phyloP scores from a whole-genome alignment of 2,113 vertebrate species.

The Dicerorhinus sumatrensis region DNA sequence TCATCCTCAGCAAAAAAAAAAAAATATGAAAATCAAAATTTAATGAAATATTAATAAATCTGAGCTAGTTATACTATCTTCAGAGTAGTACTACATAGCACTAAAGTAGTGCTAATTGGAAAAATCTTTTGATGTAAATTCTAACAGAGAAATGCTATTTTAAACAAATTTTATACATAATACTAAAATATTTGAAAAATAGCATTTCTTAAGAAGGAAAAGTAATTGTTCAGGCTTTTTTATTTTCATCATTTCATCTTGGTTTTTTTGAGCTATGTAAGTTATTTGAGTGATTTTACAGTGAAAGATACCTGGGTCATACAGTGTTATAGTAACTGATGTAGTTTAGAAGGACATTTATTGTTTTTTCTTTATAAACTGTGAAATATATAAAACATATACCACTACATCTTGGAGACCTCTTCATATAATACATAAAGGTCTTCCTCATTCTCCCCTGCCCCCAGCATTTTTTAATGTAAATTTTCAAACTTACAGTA shows the following conservation, averaged over 20 bases:
- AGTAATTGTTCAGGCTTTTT: not conserved
- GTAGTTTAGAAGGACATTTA: not conserved
- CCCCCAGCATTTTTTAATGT: not conserved
- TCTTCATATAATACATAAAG: not conserved
- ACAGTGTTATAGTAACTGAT: not conserved
- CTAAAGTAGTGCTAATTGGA: not conserved
- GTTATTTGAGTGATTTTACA: not conserved
- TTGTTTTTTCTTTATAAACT: conserved; percentile 38
- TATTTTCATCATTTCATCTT: not conserved
- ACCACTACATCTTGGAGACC: not conserved
- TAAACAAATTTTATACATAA: not conserved
- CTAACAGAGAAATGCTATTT: conserved; percentile 2
- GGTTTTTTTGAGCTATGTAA: not conserved
- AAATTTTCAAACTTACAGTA: not conserved
- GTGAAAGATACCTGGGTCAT: not conserved
- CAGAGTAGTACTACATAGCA: not conserved
- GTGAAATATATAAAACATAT: not conserved
- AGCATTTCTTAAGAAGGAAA: not conserved
- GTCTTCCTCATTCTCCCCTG: not conserved
- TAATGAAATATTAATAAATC: not conserved
- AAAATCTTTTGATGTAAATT: not conserved
- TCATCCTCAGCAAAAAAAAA: no score
- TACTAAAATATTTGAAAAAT: conserved; percentile 5
- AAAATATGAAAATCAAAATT: conserved; percentile 9
- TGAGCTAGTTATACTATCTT: not conserved